Evolutionary conservation across 2,888 invertebrate genomes (phyloP), one percentile per base, ranked within the genome.

Genomic region (Iphiclides podalirius): DNA sequence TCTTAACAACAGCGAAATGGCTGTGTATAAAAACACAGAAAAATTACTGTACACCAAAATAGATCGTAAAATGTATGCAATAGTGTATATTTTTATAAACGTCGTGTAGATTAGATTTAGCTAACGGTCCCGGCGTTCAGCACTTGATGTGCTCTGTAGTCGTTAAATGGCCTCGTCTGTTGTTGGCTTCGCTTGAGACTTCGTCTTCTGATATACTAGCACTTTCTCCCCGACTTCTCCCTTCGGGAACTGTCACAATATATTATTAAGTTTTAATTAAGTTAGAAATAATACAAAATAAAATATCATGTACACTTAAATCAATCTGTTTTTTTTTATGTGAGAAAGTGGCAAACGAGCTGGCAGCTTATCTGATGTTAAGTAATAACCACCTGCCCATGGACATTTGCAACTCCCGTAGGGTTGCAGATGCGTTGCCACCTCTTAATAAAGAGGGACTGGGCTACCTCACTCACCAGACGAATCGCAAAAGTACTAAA

Each of bases 171-270:
- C 59, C 17, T 72, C 70, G 58, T 82, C 79, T 1, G 58, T 28
- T 1, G 58, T 23, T 2, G 64, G 59, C 20, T 59, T 60, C 11
- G 69, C 52, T 35, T 55, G 63, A 44, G 53, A 59, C 34, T 60
- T 61, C 7, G 61, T 61, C 52, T 75, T 82, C 62, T 78, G 64
- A 58, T 70, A 84, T 36, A 88, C 72, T n/a, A 86, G 62, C 13
- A 88, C 71, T 0, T 75, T 83, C 54, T 78, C 75, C 0, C 87
- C 70, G 0, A 86, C 81, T 52, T 86, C 85, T 37, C 84, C 85
- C 66, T 79, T 76, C 0, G 87, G 86, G 57, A 79, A 82, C 87
- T 88, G 71, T 1, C 58, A 67, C 33, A 48, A 44, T 55, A 45
- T 42, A 23, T 17, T 11, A 47, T 31, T n/a, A 20, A 11, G 34